Evolutionary conservation across 2,797 vertebrate species (phyloP).

Genomic region (Mus caroli): DNA sequence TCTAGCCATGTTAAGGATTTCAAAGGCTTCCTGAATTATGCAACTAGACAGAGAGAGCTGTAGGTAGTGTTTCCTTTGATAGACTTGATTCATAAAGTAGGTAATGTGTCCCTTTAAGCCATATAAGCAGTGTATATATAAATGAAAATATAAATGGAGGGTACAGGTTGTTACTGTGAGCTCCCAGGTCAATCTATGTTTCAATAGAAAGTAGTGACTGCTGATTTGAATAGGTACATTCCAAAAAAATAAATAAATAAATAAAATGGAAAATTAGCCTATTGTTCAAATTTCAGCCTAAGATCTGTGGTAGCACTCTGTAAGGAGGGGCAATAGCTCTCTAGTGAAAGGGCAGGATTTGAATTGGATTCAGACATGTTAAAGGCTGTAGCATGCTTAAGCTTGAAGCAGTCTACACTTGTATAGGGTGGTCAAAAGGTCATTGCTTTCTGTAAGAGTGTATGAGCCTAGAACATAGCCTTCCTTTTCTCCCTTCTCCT

Average conservation of each 20-base stretch:
- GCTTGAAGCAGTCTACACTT: too few relatives aligned
- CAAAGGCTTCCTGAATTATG: not conserved
- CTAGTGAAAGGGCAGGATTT: not conserved
- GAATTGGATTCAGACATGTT: too few relatives aligned
- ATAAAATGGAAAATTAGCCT: not conserved
- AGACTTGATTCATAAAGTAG: not conserved
- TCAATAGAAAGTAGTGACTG: not conserved
- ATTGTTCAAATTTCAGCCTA: not conserved
- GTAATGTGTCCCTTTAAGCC: not conserved
- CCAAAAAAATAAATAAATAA: not conserved
- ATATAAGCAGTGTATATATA: not conserved
- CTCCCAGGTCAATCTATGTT: not conserved
- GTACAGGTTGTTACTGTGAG: not conserved
- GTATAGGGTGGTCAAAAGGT: too few relatives aligned
- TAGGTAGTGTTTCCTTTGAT: not conserved
- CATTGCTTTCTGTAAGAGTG: not conserved
- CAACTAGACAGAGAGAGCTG: not conserved
- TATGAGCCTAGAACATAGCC: too few relatives aligned
- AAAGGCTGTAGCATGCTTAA: not conserved
- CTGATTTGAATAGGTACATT: not conserved
- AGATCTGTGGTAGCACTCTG: not conserved
- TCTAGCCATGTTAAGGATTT: not conserved
- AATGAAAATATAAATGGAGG: not conserved
- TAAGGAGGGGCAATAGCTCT: fast-evolving
- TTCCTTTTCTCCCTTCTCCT: not conserved